Base-by-base conservation (phyloP, 92 coral and sea anemone genomes). In the Zoanthus gigantus region DNA sequence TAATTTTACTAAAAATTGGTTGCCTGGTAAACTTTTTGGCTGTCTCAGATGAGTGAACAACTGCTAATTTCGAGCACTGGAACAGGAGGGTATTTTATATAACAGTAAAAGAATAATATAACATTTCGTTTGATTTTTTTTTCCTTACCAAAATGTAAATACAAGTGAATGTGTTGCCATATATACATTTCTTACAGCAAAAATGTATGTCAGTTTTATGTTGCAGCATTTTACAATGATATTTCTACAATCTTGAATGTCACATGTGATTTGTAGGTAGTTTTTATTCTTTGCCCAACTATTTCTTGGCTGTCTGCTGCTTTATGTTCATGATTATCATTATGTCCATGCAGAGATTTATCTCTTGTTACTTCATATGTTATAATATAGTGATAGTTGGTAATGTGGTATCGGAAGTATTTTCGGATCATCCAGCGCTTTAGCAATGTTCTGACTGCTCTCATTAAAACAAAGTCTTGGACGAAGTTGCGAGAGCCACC, bases 161-260 rank as follows among this genome's bases (percentile, higher is more conserved):
- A 50, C 76, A 12, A 72, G 46, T 72, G n/a, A 72, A 72, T 72
- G 75, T 71, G 75, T 54, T 71, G n/a, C 44, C 47, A 71, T 71
- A 32, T 68, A 68, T 68, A 31, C 60, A 54, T 54, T 54, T 54
- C 32, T 74, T 74, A 74, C 78, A 74, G 15, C 78, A 45, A 74
- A 45, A 47, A 44, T 74, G 58, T 15, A 74, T 74, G 78, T 10
- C 57, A 74, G 46, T 44, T 45, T 34, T 34, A 31, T 74, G 61
- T 74, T 18, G 58, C 50, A 42, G 79, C 60, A 74, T 74, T 74
- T 74, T 74, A 74, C 60, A 74, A 74, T 47, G 79, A 74, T 74
- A 74, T 74, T 74, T 16, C 37, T n/a, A 74, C 79, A 74, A 74
- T 74, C 78, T 46, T 74, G 78, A 74, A 74, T 74, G 78, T 45